These are phyloP conservation scores for Eremophila alpestris DNA, from an alignment of 2,797 vertebrate genomes.

Conservation along the genomic window DNA sequence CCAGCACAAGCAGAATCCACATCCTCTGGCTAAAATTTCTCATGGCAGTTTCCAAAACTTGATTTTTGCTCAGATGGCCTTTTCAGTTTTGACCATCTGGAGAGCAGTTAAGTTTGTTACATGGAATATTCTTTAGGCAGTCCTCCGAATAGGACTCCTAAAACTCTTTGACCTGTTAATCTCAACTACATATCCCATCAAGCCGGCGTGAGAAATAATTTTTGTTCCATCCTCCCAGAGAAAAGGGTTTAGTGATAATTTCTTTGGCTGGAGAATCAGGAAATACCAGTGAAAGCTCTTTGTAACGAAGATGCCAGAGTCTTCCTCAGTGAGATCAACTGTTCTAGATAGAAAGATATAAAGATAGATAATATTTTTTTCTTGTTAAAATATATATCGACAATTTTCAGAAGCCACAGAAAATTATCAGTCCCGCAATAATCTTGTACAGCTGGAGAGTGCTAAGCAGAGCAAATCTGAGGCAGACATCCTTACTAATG, in stretches of 20 bases:
- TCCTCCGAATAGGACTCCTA: conserved; percentile 33
- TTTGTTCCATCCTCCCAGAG: conserved; percentile 44
- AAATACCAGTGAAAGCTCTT: conserved; percentile 72
- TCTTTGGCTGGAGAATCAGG: conserved; percentile 68
- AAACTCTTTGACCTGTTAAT: conserved; percentile 57
- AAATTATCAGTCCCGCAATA: conserved; percentile 55
- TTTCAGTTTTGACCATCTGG: conserved; percentile 61
- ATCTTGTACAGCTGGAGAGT: conserved; percentile 22
- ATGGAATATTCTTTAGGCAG: conserved; percentile 19
- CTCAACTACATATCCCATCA: conserved; percentile 53
- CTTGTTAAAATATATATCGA: conserved; percentile 42
- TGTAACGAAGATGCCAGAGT: conserved; percentile 66
- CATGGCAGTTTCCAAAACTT: conserved; percentile 44
- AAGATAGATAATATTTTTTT: not conserved
- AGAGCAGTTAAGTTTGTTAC: conserved; percentile 24
- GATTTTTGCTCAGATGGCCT: conserved; percentile 55
- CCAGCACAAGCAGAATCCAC: conserved; percentile 28
- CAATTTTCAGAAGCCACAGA: conserved; percentile 61
- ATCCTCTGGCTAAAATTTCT: conserved; percentile 55
- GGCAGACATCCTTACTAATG: conserved; percentile 1
- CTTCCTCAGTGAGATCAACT: conserved; percentile 70
- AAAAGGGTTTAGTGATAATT: conserved; percentile 63
- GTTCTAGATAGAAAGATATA: not conserved
- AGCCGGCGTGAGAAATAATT: conserved; percentile 59
- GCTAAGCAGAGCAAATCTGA: conserved; percentile 30